Conservation (phyloP, 2,113 vertebrate species). For the Pelecanus crispus region DNA sequence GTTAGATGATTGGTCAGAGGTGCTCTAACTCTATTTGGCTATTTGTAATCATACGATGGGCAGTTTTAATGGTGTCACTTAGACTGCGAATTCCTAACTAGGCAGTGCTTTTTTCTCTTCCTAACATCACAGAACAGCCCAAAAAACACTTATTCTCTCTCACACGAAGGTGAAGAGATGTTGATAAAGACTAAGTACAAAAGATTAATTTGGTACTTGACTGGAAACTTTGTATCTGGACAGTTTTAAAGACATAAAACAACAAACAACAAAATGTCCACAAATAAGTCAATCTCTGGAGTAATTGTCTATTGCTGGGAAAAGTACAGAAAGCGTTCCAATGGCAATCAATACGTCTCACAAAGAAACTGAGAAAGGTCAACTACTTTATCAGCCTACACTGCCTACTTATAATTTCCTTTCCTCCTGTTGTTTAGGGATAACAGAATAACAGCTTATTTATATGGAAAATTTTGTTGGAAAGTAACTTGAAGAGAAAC, state of each 20-base stretch:
- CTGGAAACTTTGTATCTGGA: neutral
- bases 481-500: conserved; percentile 66
- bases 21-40: neutral
- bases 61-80: neutral
- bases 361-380: neutral
- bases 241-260: neutral
- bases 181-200: neutral
- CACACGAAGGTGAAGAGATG: neutral
- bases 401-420: neutral
- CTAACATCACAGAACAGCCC: neutral
- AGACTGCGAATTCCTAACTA: neutral
- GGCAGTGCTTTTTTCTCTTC: neutral
- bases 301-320: neutral
- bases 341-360: neutral
- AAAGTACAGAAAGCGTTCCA: neutral
- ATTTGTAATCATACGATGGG: neutral
- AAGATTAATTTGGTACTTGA: neutral
- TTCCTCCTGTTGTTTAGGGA: neutral
- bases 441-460: conserved; percentile 73
- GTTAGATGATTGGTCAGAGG: neutral
- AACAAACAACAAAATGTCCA: neutral
- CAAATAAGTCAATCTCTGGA: neutral
- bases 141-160: neutral
- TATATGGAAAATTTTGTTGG: conserved; percentile 71
- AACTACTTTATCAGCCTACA: neutral